A percentile compares a stretch with the other conserved stretches of the same genome.
Evolutionary conservation across 2,888 invertebrate genomes (phyloP).

Genomic region (Lepidochitona cinerea): DNA sequence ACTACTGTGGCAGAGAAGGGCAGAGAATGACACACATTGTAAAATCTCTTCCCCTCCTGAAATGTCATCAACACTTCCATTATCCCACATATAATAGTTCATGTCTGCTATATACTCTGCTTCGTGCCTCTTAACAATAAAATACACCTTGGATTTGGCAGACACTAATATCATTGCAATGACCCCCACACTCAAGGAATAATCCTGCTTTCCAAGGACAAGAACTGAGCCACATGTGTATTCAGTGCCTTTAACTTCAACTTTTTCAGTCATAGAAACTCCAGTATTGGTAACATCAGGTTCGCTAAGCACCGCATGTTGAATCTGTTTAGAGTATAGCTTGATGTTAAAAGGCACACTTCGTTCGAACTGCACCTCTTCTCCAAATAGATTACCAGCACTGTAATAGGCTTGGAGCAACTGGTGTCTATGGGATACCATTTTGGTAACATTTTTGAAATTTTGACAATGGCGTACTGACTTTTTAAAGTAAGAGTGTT

Average conservation of each 20-base stretch:
- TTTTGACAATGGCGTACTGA: slow-evolving; percentile 1
- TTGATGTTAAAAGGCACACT: neutral
- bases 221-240: neutral
- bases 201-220: neutral
- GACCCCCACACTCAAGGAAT: neutral
- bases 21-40: no score
- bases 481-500: neutral
- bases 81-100: no score
- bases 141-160: neutral
- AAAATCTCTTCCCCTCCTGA: no score
- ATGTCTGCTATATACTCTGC: neutral
- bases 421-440: neutral
- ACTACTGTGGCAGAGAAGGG: no score
- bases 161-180: neutral
- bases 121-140: neutral
- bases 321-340: neutral
- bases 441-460: slow-evolving; percentile 2
- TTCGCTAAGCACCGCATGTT: no score
- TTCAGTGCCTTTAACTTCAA: neutral
- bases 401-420: neutral
- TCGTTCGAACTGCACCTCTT: neutral
- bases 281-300: neutral
- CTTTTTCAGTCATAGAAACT: neutral
- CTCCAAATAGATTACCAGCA: slow-evolving; percentile 4
- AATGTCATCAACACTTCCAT: no score